A percentile compares a stretch with the other conserved stretches of the same genome.
These are phyloP conservation scores for Drosophila mimica DNA, from an alignment of 2,888 invertebrate species.

Conservation along the genomic window DNA sequence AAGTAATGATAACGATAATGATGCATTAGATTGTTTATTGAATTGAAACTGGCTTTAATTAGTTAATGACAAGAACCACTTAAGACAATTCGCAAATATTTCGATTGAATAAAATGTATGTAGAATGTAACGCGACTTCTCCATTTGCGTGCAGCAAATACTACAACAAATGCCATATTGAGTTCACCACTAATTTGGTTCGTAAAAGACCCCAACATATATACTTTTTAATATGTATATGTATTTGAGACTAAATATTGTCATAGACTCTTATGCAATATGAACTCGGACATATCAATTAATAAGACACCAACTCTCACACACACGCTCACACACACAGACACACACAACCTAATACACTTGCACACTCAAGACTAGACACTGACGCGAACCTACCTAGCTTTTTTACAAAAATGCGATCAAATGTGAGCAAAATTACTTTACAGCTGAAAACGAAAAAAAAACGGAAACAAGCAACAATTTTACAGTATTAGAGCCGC, in stretches of 20 bases:
- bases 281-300: conserved; percentile 79
- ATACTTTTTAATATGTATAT: conserved; percentile 75
- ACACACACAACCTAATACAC: conserved; percentile 23
- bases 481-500: conserved; percentile 80
- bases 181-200: conserved; percentile 39
- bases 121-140: conserved; percentile 49
- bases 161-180: conserved; percentile 43
- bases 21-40: conserved; percentile 57
- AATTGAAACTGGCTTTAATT: conserved; percentile 78
- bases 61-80: conserved; percentile 53
- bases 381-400: conserved; percentile 80
- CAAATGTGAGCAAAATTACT: conserved; percentile 73
- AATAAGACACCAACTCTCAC: conserved; percentile 64
- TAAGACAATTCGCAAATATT: conserved; percentile 31
- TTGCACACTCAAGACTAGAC: conserved; percentile 42
- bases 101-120: conserved; percentile 43
- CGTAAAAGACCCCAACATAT: conserved; percentile 49
- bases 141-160: conserved; percentile 58
- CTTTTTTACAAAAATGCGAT: conserved; percentile 73
- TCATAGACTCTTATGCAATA: conserved; percentile 60
- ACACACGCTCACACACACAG: conserved; percentile 22
- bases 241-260: conserved; percentile 80
- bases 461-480: conserved; percentile 64
- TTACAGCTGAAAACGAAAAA: conserved; percentile 56
- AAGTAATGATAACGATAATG: conserved; percentile 26